A percentile compares a stretch with the other conserved stretches of the same genome.
phyloP scores from a whole-genome alignment of 2,113 vertebrate species.

The Triplophysa dalaica region DNA sequence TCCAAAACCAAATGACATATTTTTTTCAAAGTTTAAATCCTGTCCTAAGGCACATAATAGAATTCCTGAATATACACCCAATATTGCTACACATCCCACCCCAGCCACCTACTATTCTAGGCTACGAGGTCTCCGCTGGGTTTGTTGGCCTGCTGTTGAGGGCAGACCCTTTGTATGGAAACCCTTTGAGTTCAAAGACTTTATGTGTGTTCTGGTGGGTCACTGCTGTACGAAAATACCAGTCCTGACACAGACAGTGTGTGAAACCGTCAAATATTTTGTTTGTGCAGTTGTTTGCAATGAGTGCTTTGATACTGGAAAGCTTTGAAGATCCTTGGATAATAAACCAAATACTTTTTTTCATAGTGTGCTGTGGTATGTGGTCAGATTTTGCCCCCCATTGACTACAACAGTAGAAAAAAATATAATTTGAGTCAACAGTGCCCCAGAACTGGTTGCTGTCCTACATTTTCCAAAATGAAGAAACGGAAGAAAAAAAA shows the following conservation, averaged over 20 bases:
- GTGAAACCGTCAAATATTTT: constrained; percentile 41
- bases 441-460: no score
- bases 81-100: neutral
- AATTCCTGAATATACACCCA: neutral
- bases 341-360: neutral
- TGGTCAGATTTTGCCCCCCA: no score
- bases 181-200: constrained; percentile 45
- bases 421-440: no score
- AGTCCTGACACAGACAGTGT: constrained; percentile 46
- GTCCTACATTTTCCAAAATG: no score
- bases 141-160: constrained; percentile 34
- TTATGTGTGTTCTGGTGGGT: constrained; percentile 44
- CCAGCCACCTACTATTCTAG: neutral
- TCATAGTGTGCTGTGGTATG: neutral
- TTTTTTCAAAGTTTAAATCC: no score
- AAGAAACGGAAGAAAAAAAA: no score
- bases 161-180: constrained; percentile 33
- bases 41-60: neutral
- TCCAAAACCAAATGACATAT: neutral
- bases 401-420: no score
- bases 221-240: constrained; percentile 44
- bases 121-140: constrained; percentile 12
- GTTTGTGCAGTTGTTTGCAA: constrained; percentile 38
- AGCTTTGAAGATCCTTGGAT: constrained; percentile 9
- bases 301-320: neutral